Percentiles rank a stretch among this genome's conserved stretches.
These are phyloP conservation scores for Orchesella flavescens DNA, from an alignment of 2,888 invertebrate species.

Conservation along the genomic window DNA sequence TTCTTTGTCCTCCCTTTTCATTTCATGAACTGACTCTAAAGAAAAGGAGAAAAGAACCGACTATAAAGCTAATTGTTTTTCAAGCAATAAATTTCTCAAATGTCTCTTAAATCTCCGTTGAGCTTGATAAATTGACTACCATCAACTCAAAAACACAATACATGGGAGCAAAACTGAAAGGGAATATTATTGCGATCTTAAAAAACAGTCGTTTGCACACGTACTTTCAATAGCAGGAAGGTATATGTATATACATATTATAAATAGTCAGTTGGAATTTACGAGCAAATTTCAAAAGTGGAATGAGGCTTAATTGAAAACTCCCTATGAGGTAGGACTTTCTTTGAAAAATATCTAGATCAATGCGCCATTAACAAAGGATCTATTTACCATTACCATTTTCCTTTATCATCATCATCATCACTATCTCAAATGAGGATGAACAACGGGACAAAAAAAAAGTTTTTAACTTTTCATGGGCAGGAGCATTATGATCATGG, in stretches of 20 bases:
- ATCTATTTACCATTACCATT: no score
- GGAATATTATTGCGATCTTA: background rate
- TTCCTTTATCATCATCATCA: no score
- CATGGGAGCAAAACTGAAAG: background rate
- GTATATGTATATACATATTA: background rate
- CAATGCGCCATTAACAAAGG: no score
- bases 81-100: slow-evolving; percentile 52
- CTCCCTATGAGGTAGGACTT: no score
- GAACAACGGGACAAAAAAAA: no score
- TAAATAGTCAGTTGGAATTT: background rate
- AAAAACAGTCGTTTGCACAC: no score
- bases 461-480: no score
- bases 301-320: background rate
- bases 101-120: slow-evolving; percentile 50
- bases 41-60: background rate
- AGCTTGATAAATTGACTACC: slow-evolving; percentile 51
- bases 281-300: slow-evolving; percentile 1
- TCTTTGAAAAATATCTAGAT: no score
- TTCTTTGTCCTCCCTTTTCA: background rate
- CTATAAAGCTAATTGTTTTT: slow-evolving; percentile 36
- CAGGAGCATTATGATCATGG: no score
- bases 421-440: no score
- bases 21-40: no score
- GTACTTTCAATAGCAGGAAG: background rate
- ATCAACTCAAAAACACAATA: slow-evolving; percentile 2